A percentile compares a stretch with the other conserved stretches of the same genome.
These are phyloP conservation scores for Dufourea novaeangliae DNA, from an alignment of 1,140 invertebrate genomes.

Conservation along the genomic window DNA sequence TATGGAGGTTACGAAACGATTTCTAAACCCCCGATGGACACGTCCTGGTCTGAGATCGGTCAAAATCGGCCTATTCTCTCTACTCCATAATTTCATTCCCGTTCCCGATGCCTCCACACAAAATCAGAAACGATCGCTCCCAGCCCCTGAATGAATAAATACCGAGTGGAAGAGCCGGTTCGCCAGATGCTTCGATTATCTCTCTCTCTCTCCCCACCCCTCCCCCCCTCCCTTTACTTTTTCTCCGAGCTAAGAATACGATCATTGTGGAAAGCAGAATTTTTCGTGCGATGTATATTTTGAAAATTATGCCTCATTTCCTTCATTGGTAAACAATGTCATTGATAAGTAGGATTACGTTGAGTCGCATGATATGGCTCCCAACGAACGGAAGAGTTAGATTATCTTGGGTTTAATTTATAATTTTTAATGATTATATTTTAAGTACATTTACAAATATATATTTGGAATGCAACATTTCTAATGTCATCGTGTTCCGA, in stretches of 20 bases:
- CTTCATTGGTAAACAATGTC: slow-evolving; percentile 4
- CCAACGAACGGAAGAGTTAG: too few relatives aligned
- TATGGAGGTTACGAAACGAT: not conserved
- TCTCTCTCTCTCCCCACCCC: too few relatives aligned
- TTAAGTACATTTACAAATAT: too few relatives aligned
- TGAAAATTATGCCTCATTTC: slow-evolving; percentile 2
- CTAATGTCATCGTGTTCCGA: too few relatives aligned
- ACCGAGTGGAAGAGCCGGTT: slow-evolving; percentile 55
- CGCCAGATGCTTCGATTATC: slow-evolving; percentile 51
- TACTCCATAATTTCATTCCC: slow-evolving; percentile 26
- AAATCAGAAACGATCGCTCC: slow-evolving; percentile 24
- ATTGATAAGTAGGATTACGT: too few relatives aligned
- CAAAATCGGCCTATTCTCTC: slow-evolving; percentile 1
- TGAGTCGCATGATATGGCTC: too few relatives aligned
- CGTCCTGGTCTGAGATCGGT: not conserved
- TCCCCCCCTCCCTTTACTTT: slow-evolving; percentile 23
- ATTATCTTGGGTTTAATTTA: not conserved
- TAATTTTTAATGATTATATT: not conserved
- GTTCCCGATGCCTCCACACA: slow-evolving; percentile 18
- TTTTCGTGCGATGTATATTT: not conserved
- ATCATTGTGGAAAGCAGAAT: slow-evolving; percentile 16
- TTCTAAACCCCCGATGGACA: not conserved
- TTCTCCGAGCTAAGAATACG: slow-evolving; percentile 5
- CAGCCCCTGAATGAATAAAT: slow-evolving; percentile 51
- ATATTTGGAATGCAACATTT: too few relatives aligned